These are phyloP conservation scores for Himalopsyche phryganea DNA, from an alignment of 1,140 invertebrate genomes.

Conservation along the genomic window DNA sequence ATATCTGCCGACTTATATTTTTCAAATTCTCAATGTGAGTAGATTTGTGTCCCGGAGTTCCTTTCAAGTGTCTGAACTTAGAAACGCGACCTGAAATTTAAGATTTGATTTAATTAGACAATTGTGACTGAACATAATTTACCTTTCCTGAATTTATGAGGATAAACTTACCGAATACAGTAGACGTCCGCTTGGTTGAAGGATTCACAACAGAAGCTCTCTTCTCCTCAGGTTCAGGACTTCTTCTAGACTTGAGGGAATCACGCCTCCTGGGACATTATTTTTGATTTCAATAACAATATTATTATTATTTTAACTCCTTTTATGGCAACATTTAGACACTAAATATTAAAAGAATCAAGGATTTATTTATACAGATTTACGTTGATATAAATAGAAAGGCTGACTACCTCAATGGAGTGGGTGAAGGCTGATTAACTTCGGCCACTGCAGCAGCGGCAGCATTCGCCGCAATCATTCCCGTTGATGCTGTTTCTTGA, in stretches of 20 bases:
- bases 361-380: no score
- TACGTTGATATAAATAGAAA: no score
- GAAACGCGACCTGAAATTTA: conserved; percentile 72
- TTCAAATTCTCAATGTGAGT: conserved; percentile 89
- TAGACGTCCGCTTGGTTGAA: conserved; percentile 74
- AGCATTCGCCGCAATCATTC: conserved; percentile 13
- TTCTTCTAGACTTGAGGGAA: conserved; percentile 56
- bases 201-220: conserved; percentile 46
- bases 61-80: conserved; percentile 90
- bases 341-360: no score
- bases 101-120: no score
- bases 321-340: no score
- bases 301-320: neutral
- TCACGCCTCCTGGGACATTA: conserved; percentile 49
- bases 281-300: neutral
- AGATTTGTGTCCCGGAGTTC: conserved; percentile 83
- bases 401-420: conserved; percentile 55
- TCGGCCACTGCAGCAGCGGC: conserved; percentile 48
- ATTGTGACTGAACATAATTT: no score
- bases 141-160: no score
- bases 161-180: conserved; percentile 69
- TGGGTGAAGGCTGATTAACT: conserved; percentile 65
- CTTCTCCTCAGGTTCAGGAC: conserved; percentile 49
- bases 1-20: conserved; percentile 85
- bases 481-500: conserved; percentile 23